Evolutionary conservation across 2,888 invertebrate genomes (phyloP), one percentile per base, ranked within the genome.

Genomic region (Podabrus alpinus): DNA sequence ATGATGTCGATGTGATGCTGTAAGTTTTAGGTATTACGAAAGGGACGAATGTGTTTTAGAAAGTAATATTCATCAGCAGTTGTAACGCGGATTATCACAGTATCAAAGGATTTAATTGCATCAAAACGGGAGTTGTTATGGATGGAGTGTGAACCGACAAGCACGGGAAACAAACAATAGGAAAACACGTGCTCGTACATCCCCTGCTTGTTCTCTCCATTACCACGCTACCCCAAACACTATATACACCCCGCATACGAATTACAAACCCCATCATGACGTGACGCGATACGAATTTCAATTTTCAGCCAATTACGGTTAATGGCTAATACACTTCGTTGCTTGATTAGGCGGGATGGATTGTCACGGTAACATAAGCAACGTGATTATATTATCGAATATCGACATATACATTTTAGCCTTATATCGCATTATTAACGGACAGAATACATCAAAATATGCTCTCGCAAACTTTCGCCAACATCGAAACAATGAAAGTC

Each of bases 271-370:
- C 74, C 76, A 74, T 76, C 76, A 69, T 62, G 69, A 71, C 69
- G 69, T 76, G 76, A 76, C 67, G 74, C 74, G 74, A 74, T 76
- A 76, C 76, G 72, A 73, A 76, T 76, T 76, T 76, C 76, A 76
- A 76, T 76, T 76, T 76, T 76, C 76, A 76, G 68, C 76, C 76
- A 76, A 76, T 76, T 76, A 76, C 76, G 71, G 74, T 69, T 76
- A 76, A 76, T 74, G 73, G 76, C 73, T 76, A 76, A 76, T 76
- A 76, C 72, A 76, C 76, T 76, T 73, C 73, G 73, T 68, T 76
- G 76, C 76, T 71, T 72, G 76, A 76, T 76, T 76, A 76, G 70
- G 66, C 64, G 66, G 71, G 73, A 76, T 76, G 71, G 76, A 75
- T 75, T 75, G 72, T 73, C 72, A 75, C 75, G 75, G 72, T 70